Evolutionary conservation across 2,888 invertebrate genomes (phyloP), one percentile per base, ranked within the genome.

Genomic region (Cancer borealis): DNA sequence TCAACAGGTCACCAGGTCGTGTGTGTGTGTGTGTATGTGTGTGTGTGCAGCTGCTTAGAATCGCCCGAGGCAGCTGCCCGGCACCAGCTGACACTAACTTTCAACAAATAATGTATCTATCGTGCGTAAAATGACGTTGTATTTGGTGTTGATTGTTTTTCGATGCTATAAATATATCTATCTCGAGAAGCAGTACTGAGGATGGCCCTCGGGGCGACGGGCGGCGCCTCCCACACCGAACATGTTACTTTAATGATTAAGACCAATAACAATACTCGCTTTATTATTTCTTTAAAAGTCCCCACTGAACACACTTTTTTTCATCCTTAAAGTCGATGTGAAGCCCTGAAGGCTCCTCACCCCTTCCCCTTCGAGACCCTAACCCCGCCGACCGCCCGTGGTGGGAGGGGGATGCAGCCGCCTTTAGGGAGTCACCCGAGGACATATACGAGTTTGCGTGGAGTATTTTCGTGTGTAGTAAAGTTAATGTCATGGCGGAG

Each of bases 91-190:
- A 79, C 17, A 91, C 73, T 46, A 17, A 73, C 45, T 14, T 91
- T 66, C 49, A 90, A 30, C 54, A 49, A 49, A 90, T 88, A 88
- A 47, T 91, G 39, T 73, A 47, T 91, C 73, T 91, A 91, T 91
- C 49, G 91, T 91, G 73, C 91, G 91, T 91, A 73, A 91, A 46
- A n/a, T 73, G 73, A 73, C 73, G 30, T 66, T 91, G 91, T 91
- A 66, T 14, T 91, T 73, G 91, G 73, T 91, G 91, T 91, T 91
- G 39, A 73, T 73, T 66, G 73, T 91, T 66, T 91, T 73, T 91
- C 91, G 91, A 91, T 91, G 73, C 91, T 92, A 47, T 26, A 46
- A 79, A 30, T 30, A 26, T 79, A 79, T 79, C 79, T 30, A 79
- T 79, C 79, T 79, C 30, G 79, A 79, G 79, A 26, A 12, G 79